phyloP scores from a whole-genome alignment of 2,113 vertebrate species.

The Phodopus roborovskii region DNA sequence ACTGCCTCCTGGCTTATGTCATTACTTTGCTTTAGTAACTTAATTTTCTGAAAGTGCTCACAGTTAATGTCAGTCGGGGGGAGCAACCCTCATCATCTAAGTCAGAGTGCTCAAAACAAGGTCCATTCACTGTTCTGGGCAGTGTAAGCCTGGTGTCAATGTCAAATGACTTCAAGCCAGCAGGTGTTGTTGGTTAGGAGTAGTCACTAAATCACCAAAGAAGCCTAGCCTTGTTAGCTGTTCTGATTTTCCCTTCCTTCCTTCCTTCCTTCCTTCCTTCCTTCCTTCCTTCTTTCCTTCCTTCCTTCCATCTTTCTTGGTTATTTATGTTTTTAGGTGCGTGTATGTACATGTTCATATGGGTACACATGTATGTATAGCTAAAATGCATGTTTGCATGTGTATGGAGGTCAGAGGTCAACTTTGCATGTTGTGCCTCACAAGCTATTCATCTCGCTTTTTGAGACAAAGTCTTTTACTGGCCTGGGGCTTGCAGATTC shows the following conservation, averaged over 20 bases:
- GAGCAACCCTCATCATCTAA: not conserved
- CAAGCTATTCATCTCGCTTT: not conserved
- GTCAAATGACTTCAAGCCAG: not conserved
- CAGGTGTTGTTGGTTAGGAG: not conserved
- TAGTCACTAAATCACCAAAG: not conserved
- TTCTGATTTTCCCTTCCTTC: not conserved
- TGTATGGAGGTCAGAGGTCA: not conserved
- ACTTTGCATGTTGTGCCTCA: not conserved
- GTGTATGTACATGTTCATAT: not conserved
- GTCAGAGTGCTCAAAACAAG: not conserved
- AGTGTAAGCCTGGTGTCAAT: not conserved
- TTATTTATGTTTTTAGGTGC: not conserved
- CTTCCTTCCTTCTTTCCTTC: not conserved
- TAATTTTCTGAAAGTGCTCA: constrained; percentile 55
- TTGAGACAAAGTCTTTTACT: not conserved
- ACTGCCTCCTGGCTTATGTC: constrained; percentile 19
- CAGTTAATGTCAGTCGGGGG: not conserved
- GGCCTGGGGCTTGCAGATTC: not conserved
- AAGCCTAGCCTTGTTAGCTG: not conserved
- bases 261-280: not conserved
- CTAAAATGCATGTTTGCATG: not conserved
- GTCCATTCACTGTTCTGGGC: not conserved
- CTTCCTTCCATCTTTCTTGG: not conserved
- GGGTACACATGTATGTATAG: not conserved
- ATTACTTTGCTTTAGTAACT: constrained; percentile 43